Base-by-base conservation (phyloP, 2,113 vertebrate species). In the Eclectus roratus region DNA sequence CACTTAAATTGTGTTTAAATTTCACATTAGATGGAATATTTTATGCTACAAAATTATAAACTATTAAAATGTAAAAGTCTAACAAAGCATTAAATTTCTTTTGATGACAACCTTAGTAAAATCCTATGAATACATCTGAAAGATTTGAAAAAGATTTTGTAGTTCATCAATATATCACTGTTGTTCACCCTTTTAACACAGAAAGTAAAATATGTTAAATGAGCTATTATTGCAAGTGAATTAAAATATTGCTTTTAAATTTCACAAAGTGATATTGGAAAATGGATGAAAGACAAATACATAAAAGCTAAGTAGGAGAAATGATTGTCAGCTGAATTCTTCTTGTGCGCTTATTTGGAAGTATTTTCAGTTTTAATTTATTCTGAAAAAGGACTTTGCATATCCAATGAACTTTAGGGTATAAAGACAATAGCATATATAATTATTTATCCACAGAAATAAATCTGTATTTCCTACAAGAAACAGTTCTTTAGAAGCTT, bases 191-290 rank as follows among this genome's bases (percentile, higher is more conserved):
- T 70, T 23, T 82, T 88, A 95, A 73, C 21, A 68, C 13, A 46
- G 28, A 87, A 84, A 69, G 73, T 17, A 76, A 93, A 88, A 93
- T 44, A 15, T 19, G 74, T 69, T 89, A 81, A 61, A 55, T n/a
- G 19, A 82, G 37, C 49, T 73, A 37, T 72, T 83, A 74, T 50
- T 80, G 68, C 7, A 69, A 91, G 13, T 27, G 33, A 73, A 63
- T 85, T 72, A 89, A 91, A 85, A 63, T 31, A 44, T 58, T 77
- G 91, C 5, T 83, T 81, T 82, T 60, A 82, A 80, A 80, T 71
- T 49, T 61, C 37, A 85, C 21, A 47, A 88, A 79, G 14, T 12
- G 24, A 49, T 76, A 55, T 17, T 61, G 46, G 28, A 68, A 92
- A 92, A 50, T 23, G n/a, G 83, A 60, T 73, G 28, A 86, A 92